These are phyloP conservation scores for Prunella himalayana DNA, from an alignment of 2,113 vertebrate species.

Conservation along the genomic window DNA sequence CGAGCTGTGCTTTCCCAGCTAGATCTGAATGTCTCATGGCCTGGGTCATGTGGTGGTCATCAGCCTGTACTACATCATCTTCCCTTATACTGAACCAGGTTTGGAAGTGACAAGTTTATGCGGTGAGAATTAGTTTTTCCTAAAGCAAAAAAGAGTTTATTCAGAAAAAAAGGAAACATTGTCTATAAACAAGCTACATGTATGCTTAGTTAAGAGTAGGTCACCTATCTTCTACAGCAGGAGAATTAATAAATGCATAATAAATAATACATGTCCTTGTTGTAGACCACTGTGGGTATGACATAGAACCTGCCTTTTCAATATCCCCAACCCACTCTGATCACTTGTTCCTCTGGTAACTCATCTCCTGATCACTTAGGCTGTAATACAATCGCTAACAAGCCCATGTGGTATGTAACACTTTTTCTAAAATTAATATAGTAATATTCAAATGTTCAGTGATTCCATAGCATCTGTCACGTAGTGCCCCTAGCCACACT, in stretches of 20 bases:
- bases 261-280: neutral
- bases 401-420: neutral
- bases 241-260: neutral
- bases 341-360: neutral
- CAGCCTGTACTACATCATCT: neutral
- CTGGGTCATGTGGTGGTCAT: fast-evolving
- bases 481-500: neutral
- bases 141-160: neutral
- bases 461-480: constrained; percentile 4
- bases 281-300: neutral
- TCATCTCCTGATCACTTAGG: neutral
- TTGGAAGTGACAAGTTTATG: neutral
- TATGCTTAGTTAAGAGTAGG: neutral
- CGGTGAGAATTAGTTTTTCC: neutral
- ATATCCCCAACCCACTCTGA: neutral
- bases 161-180: neutral
- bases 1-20: neutral
- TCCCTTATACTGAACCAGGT: neutral
- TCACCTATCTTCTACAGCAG: neutral
- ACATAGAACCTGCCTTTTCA: neutral
- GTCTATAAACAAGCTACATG: fast-evolving
- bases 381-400: neutral
- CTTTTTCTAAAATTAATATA: neutral
- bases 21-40: fast-evolving
- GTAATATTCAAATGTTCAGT: neutral